Percentiles rank a stretch among this genome's conserved stretches.
Evolutionary conservation across 2,888 invertebrate genomes (phyloP).

Genomic region (Gryllus longicercus): DNA sequence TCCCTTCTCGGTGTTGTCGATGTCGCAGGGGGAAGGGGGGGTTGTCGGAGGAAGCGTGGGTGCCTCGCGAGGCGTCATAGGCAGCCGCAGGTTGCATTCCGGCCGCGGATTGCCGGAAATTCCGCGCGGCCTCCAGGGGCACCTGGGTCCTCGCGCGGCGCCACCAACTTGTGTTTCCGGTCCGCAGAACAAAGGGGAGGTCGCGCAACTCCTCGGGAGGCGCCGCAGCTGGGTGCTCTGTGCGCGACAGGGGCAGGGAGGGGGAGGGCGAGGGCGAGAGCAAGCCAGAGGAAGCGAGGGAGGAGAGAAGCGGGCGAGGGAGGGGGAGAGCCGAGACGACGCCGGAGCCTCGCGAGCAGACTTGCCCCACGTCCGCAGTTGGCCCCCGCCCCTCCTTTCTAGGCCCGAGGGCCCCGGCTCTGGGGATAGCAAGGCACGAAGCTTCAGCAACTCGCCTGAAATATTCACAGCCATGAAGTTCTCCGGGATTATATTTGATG

Average conservation of each 20-base stretch:
- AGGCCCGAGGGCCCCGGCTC: neutral
- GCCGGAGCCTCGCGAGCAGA: neutral
- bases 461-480: neutral
- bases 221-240: neutral
- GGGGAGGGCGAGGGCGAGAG: neutral
- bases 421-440: neutral
- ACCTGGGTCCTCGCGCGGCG: neutral
- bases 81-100: neutral
- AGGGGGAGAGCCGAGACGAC: neutral
- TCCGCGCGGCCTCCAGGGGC: neutral
- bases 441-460: constrained; percentile 6
- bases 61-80: too few species aligned
- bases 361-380: neutral
- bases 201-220: neutral
- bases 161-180: neutral
- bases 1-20: too few species aligned
- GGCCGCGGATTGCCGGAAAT: neutral
- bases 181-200: constrained; percentile 17
- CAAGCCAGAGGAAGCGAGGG: neutral
- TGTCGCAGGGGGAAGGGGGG: too few species aligned
- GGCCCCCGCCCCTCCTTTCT: too few species aligned
- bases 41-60: too few species aligned
- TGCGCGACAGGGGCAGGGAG: neutral
- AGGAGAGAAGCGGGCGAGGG: neutral
- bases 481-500: neutral